Percentiles rank a stretch among this genome's conserved stretches.
These are phyloP conservation scores for Halcyon chelicuti DNA, from an alignment of 2,797 vertebrate genomes.

Conservation along the genomic window DNA sequence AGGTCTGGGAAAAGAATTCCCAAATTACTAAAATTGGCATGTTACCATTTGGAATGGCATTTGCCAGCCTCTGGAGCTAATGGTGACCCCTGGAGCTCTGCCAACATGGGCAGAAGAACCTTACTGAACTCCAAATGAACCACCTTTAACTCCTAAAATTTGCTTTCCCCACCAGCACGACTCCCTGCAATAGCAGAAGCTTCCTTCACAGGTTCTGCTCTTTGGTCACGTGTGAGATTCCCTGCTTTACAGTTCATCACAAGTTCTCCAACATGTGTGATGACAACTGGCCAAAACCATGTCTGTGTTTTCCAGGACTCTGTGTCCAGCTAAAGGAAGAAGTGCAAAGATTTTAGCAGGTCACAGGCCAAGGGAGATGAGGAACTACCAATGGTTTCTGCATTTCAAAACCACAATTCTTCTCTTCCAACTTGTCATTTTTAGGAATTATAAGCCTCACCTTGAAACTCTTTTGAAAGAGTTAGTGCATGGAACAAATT, in stretches of 20 bases:
- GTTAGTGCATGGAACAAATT: neutral
- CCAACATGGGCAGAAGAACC: neutral
- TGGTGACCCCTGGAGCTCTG: neutral
- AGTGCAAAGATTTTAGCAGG: neutral
- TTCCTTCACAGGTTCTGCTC: neutral
- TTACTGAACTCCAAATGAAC: neutral
- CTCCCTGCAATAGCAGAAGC: neutral
- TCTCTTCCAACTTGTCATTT: neutral
- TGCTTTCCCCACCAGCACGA: neutral
- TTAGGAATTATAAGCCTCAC: neutral
- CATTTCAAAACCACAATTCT: neutral
- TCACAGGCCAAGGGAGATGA: neutral
- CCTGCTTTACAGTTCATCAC: neutral
- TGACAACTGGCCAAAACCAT: neutral
- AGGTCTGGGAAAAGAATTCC: neutral
- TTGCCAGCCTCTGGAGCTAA: neutral
- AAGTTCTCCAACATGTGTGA: neutral
- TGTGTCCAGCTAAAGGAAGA: neutral
- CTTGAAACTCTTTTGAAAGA: neutral
- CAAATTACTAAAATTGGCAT: neutral
- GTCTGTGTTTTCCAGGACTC: neutral
- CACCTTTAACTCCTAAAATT: neutral
- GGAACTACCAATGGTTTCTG: neutral
- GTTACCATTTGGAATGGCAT: neutral
- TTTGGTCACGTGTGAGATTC: neutral